These are phyloP conservation scores for Delphinus delphis DNA, from an alignment of 2,113 vertebrate genomes.

Conservation along the genomic window DNA sequence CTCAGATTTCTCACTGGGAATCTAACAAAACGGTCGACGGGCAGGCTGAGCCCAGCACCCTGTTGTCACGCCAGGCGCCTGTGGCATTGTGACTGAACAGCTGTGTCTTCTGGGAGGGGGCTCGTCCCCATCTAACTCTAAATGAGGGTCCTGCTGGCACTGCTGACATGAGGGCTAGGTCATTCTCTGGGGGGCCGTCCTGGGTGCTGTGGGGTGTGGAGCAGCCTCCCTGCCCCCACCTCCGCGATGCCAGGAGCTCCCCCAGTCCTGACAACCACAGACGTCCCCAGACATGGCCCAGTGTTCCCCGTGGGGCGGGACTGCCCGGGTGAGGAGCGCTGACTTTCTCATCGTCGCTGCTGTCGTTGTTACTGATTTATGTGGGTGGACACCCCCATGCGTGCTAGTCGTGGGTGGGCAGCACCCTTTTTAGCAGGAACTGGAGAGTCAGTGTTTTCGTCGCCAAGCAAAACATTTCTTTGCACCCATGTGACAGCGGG, in stretches of 20 bases:
- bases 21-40: accelerated
- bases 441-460: not conserved
- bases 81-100: accelerated
- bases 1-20: not conserved
- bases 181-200: accelerated
- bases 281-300: not conserved
- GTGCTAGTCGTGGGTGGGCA: accelerated
- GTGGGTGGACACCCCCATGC: too few species aligned
- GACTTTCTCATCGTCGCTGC: too few species aligned
- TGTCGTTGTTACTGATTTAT: not conserved
- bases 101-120: not conserved
- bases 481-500: accelerated
- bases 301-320: too few species aligned
- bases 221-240: not conserved
- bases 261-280: not conserved
- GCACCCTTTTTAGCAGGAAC: not conserved
- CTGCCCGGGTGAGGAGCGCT: too few species aligned
- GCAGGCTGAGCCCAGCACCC: not conserved
- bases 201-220: not conserved
- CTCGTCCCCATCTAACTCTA: not conserved
- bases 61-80: accelerated
- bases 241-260: not conserved
- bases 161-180: accelerated
- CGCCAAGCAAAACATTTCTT: not conserved
- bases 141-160: accelerated